A percentile compares a stretch with the other conserved stretches of the same genome.
Conservation (phyloP, 2,888 invertebrate species). For the Carcina quercana region DNA sequence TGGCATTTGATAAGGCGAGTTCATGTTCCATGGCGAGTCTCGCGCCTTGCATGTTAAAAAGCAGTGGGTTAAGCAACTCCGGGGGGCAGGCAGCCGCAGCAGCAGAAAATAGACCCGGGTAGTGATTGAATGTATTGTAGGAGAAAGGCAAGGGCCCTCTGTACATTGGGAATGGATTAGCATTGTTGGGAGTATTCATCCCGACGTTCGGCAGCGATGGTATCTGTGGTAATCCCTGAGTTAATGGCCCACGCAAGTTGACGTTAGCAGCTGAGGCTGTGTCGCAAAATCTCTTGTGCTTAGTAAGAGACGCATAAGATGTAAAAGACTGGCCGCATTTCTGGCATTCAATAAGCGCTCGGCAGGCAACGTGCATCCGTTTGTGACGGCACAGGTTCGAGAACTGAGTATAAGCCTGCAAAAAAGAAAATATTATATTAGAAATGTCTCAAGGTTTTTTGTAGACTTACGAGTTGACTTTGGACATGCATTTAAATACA, state of each 20-base stretch:
- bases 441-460: neutral
- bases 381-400: conserved; percentile 99
- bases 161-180: conserved; percentile 82
- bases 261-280: conserved; percentile 76
- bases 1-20: conserved; percentile 66
- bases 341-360: conserved; percentile 93
- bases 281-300: conserved; percentile 97
- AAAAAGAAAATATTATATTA: conserved; percentile 28
- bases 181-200: conserved; percentile 55
- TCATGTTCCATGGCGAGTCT: conserved; percentile 69
- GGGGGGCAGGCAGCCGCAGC: conserved; percentile 72
- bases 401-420: conserved; percentile 97
- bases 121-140: conserved; percentile 79
- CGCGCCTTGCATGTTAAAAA: conserved; percentile 76
- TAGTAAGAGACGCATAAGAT: conserved; percentile 92
- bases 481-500: neutral
- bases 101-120: conserved; percentile 67
- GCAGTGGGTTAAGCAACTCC: conserved; percentile 76
- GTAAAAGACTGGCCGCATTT: conserved; percentile 96
- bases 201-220: conserved; percentile 55
- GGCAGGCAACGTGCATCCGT: conserved; percentile 98
- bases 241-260: conserved; percentile 59
- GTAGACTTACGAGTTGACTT: neutral
- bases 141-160: conserved; percentile 78
- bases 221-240: conserved; percentile 56